These are phyloP conservation scores for Rhyacichthys aspro DNA, from an alignment of 2,797 vertebrate species.

Conservation along the genomic window DNA sequence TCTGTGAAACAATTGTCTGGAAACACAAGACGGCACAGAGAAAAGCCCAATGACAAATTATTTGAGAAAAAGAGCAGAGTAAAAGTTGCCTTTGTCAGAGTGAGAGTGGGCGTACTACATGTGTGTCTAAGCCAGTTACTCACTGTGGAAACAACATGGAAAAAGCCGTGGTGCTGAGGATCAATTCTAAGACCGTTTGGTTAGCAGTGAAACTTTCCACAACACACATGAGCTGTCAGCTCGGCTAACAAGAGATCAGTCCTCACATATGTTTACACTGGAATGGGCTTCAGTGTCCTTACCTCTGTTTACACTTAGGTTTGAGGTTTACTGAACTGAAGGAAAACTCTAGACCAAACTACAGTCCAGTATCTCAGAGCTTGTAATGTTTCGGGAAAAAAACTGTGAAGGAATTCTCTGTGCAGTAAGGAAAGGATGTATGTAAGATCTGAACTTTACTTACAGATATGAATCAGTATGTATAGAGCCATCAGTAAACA, in stretches of 20 bases:
- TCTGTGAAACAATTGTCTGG: constrained; percentile 36
- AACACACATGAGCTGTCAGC: constrained; percentile 31
- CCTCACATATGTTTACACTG: neutral
- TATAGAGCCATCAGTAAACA: too few species aligned
- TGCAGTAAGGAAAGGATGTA: too few species aligned
- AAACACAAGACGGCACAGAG: constrained; percentile 21
- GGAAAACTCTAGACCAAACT: too few species aligned
- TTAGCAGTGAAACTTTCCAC: constrained; percentile 63
- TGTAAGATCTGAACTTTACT: too few species aligned
- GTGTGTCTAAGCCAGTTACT: constrained; percentile 34
- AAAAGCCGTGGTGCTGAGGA: constrained; percentile 25
- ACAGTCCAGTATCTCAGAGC: too few species aligned
- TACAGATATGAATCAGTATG: too few species aligned
- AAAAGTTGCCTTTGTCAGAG: constrained; percentile 28
- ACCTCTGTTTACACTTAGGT: too few species aligned
- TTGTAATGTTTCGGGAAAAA: too few species aligned
- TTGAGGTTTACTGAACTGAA: too few species aligned
- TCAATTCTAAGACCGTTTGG: constrained; percentile 67
- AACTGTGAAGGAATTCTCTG: too few species aligned
- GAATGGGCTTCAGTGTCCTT: too few species aligned
- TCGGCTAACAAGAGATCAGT: constrained; percentile 23
- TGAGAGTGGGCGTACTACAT: constrained; percentile 24
- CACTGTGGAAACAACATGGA: constrained; percentile 34
- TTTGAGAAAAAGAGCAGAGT: constrained; percentile 25
- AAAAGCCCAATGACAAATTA: constrained; percentile 40